Evolutionary conservation across 2,888 invertebrate species (phyloP).

Genomic region (Agonopterix subpropinquella): DNA sequence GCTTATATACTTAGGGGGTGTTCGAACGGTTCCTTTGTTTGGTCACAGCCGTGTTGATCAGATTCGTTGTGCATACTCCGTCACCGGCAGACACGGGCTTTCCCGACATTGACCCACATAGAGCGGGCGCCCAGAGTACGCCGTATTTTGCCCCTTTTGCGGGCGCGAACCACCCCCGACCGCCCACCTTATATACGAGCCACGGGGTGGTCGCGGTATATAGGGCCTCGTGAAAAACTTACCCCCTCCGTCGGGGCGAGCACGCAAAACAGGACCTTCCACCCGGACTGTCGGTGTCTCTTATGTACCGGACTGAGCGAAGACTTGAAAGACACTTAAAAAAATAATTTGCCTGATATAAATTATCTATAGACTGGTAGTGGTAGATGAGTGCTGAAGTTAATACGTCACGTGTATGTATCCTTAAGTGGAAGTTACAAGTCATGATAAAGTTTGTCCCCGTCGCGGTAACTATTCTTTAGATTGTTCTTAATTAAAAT

Average conservation of each 20-base stretch:
- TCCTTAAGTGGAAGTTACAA: too few relatives aligned
- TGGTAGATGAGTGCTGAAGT: too few relatives aligned
- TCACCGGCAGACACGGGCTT: conserved; percentile 76
- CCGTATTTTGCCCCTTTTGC: conserved; percentile 77
- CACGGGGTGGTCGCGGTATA: conserved; percentile 73
- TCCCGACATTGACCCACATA: conserved; percentile 78
- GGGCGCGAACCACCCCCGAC: conserved; percentile 72
- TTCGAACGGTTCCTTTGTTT: conserved; percentile 56
- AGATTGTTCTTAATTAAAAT: too few relatives aligned
- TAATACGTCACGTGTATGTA: too few relatives aligned
- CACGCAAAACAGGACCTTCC: conserved; percentile 74
- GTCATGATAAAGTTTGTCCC: too few relatives aligned
- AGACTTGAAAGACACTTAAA: too few relatives aligned
- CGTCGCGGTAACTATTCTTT: too few relatives aligned
- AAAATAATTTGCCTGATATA: too few relatives aligned
- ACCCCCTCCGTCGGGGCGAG: conserved; percentile 66
- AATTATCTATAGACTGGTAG: too few relatives aligned
- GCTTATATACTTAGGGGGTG: conserved; percentile 24
- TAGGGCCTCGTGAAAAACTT: conserved; percentile 76
- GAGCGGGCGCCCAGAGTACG: conserved; percentile 74
- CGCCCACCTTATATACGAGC: conserved; percentile 74
- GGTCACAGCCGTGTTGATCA: conserved; percentile 70
- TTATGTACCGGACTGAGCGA: conserved; percentile 43
- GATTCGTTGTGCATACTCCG: conserved; percentile 75
- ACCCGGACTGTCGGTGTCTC: conserved; percentile 59